Evolutionary conservation across 2,113 vertebrate genomes (phyloP).

Genomic region (Phaetusa simplex): DNA sequence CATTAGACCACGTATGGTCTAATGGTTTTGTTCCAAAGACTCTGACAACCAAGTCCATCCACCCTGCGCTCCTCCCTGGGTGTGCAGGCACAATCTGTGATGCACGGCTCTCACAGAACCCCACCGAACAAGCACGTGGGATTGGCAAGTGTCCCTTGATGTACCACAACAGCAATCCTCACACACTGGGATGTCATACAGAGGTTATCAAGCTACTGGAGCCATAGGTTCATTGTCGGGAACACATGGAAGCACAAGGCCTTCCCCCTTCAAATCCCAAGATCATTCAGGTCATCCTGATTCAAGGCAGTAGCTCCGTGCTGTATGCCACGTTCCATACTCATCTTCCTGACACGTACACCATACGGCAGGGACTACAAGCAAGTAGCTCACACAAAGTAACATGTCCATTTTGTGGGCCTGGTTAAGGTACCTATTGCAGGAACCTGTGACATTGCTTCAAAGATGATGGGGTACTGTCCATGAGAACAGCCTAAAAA

Average conservation of each 20-base stretch:
- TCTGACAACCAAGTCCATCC: not conserved
- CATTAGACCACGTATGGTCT: fast-evolving
- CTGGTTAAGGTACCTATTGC: not conserved
- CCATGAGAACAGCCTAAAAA: not conserved
- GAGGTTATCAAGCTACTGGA: not conserved
- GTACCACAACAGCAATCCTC: not conserved
- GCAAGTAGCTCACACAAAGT: not conserved
- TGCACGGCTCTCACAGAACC: not conserved
- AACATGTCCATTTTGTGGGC: not conserved
- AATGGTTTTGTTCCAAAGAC: not conserved
- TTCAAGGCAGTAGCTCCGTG: not conserved
- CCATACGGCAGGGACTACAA: not conserved
- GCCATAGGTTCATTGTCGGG: not conserved
- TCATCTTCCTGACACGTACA: not conserved
- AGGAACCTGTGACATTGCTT: not conserved
- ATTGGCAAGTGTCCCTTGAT: fast-evolving
- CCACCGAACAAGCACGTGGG: not conserved
- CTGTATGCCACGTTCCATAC: not conserved
- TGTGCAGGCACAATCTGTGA: not conserved
- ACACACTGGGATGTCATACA: not conserved
- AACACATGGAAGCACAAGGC: not conserved
- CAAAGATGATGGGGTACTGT: not conserved
- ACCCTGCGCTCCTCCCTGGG: fast-evolving
- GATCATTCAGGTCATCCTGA: not conserved
- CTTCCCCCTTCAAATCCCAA: not conserved